phyloP scores from a whole-genome alignment of 1,140 invertebrate species.

The Polypedilum vanderplanki region DNA sequence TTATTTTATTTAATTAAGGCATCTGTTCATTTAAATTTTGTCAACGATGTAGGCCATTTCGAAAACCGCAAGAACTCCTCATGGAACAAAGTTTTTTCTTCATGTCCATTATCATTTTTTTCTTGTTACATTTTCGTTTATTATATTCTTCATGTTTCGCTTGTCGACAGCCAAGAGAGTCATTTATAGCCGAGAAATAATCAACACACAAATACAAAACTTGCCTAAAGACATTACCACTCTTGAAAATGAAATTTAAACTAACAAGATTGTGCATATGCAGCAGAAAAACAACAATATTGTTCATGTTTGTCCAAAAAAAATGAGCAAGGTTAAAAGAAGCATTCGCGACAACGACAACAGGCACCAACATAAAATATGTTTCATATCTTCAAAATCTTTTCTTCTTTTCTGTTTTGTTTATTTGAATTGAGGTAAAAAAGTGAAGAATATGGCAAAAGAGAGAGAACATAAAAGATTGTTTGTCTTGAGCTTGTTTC shows the following conservation, averaged over 20 bases:
- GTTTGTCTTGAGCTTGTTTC: slow-evolving; percentile 20
- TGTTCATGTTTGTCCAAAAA: slow-evolving; percentile 16
- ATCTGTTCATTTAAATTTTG: slow-evolving; percentile 15
- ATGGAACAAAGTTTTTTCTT: background rate
- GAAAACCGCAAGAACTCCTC: background rate
- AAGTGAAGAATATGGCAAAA: background rate
- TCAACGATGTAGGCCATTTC: slow-evolving; percentile 14
- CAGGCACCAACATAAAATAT: slow-evolving; percentile 17
- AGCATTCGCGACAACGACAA: slow-evolving; percentile 3
- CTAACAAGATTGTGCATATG: background rate
- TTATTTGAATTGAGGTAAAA: background rate
- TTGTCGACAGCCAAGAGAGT: background rate
- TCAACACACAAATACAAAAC: background rate
- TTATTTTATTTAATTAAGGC: background rate
- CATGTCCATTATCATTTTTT: background rate
- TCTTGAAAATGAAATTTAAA: slow-evolving; percentile 3
- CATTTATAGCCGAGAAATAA: slow-evolving; percentile 18
- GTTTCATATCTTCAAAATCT: slow-evolving; percentile 13
- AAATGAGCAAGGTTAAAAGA: background rate
- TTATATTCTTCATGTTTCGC: background rate
- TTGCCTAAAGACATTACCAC: background rate
- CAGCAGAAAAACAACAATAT: background rate
- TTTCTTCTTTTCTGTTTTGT: background rate
- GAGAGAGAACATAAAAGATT: slow-evolving; percentile 4
- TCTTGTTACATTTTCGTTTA: background rate